These are phyloP conservation scores for Albula goreensis DNA, from an alignment of 2,113 vertebrate genomes.

Conservation along the genomic window DNA sequence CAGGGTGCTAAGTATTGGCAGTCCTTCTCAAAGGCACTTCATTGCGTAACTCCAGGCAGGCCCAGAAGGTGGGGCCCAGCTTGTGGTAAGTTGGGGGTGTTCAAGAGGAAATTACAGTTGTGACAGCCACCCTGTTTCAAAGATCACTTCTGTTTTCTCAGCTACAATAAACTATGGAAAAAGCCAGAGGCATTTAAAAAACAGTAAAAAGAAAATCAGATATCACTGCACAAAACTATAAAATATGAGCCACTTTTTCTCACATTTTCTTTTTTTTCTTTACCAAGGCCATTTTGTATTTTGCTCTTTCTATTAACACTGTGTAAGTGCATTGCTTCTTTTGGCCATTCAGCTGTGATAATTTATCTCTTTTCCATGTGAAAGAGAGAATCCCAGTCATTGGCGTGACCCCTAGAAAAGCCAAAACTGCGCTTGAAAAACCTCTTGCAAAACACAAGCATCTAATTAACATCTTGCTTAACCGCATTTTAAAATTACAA, in stretches of 20 bases:
- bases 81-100: conserved; percentile 18
- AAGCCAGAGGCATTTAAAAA: not conserved
- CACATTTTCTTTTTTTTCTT: too few relatives aligned
- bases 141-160: conserved; percentile 27
- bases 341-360: not conserved
- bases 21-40: not conserved
- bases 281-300: too few relatives aligned
- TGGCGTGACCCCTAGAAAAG: not conserved
- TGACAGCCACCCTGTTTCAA: not conserved
- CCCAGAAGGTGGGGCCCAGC: conserved; percentile 17
- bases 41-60: not conserved
- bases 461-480: conserved; percentile 44
- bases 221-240: not conserved
- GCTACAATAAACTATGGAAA: not conserved
- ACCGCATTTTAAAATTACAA: conserved; percentile 45
- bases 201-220: not conserved
- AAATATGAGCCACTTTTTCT: not conserved
- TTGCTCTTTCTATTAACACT: too few relatives aligned
- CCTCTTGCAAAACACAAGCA: not conserved
- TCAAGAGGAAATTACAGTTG: conserved; percentile 19
- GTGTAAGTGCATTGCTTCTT: not conserved
- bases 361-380: not conserved
- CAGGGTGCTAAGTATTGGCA: not conserved
- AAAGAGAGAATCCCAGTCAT: not conserved
- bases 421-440: conserved; percentile 22